phyloP scores from a whole-genome alignment of 1,140 invertebrate genomes.

The Megalopta genalis region DNA sequence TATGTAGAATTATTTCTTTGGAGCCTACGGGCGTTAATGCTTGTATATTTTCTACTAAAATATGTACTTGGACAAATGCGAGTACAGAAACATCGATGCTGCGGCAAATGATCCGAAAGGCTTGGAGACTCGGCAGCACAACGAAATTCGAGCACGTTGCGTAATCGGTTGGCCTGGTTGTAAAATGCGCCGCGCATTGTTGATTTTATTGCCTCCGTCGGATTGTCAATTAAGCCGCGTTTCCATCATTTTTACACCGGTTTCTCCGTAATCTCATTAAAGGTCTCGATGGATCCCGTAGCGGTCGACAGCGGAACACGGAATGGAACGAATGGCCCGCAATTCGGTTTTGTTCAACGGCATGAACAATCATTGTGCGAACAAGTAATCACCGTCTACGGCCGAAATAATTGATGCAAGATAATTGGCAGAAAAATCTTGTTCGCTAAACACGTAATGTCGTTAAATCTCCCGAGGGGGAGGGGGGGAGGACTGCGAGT shows the following conservation, averaged over 20 bases:
- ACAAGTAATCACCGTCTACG: too few species aligned
- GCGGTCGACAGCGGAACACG: not conserved
- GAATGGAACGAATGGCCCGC: not conserved
- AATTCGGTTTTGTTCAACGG: not conserved
- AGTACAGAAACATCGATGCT: too few species aligned
- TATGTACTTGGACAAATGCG: too few species aligned
- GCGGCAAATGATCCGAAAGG: too few species aligned
- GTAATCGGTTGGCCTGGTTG: not conserved
- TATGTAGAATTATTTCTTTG: too few species aligned
- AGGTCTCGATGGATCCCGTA: constrained; percentile 1
- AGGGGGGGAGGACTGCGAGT: too few species aligned
- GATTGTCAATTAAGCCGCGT: constrained; percentile 1
- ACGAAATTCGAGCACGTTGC: too few species aligned
- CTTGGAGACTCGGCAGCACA: too few species aligned
- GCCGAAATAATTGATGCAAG: too few species aligned
- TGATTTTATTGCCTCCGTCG: not conserved
- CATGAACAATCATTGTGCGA: not conserved
- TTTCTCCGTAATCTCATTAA: constrained; percentile 1
- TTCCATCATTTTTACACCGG: not conserved
- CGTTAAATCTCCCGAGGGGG: not conserved
- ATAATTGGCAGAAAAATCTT: not conserved
- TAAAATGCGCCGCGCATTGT: not conserved
- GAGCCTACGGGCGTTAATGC: too few species aligned
- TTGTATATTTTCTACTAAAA: too few species aligned
- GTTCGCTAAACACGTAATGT: not conserved